These are phyloP conservation scores for Scaptomyza parva DNA, from an alignment of 2,888 invertebrate species.

Conservation along the genomic window DNA sequence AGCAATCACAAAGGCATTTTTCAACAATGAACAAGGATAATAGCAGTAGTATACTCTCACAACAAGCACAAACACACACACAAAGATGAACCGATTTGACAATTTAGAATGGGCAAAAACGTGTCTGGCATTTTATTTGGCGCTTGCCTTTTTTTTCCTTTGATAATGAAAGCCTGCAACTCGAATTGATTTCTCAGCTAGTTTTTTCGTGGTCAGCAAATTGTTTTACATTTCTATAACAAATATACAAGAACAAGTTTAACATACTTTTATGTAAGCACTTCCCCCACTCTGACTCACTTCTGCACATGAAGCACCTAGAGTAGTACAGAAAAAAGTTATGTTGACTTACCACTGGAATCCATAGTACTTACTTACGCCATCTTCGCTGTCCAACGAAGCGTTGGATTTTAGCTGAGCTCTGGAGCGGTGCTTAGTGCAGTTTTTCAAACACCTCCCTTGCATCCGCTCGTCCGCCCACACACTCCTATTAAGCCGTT, in stretches of 20 bases:
- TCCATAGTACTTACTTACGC: constrained; percentile 63
- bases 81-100: constrained; percentile 38
- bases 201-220: constrained; percentile 41
- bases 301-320: constrained; percentile 21
- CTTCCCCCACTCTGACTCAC: background rate
- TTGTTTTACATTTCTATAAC: constrained; percentile 51
- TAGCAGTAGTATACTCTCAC: background rate
- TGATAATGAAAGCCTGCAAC: constrained; percentile 43
- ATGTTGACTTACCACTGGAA: constrained; percentile 48
- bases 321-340: constrained; percentile 46
- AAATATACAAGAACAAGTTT: constrained; percentile 39
- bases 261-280: constrained; percentile 32
- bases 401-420: constrained; percentile 59
- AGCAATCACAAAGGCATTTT: constrained; percentile 16
- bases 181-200: constrained; percentile 38
- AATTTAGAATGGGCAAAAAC: constrained; percentile 54
- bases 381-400: constrained; percentile 59
- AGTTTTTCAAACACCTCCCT: constrained; percentile 22
- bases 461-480: background rate
- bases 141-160: constrained; percentile 15
- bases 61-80: constrained; percentile 9
- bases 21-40: constrained; percentile 1
- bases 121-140: constrained; percentile 48
- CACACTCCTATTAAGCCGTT: constrained; percentile 13
- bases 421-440: constrained; percentile 53